Percentiles rank a stretch among this genome's conserved stretches.
Evolutionary conservation across 2,797 vertebrate species (phyloP).

Genomic region (Enteromius afrohamiltoni): DNA sequence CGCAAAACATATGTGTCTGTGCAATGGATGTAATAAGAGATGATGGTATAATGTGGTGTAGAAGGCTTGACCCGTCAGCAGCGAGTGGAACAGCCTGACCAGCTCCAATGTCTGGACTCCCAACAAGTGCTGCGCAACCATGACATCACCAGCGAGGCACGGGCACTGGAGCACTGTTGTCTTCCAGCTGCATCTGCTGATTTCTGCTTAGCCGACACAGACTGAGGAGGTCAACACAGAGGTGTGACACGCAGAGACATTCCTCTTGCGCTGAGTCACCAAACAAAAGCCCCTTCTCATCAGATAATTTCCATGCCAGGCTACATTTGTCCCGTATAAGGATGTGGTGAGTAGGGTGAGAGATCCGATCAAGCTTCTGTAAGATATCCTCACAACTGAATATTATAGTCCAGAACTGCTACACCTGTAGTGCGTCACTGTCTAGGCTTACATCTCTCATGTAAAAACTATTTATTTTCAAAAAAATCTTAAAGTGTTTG

Average conservation of each 20-base stretch:
- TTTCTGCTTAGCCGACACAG: slow-evolving; percentile 27
- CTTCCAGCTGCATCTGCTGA: slow-evolving; percentile 10
- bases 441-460: neutral
- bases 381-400: neutral
- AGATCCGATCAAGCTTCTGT: neutral
- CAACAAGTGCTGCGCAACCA: slow-evolving; percentile 11
- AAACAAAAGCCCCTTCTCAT: slow-evolving; percentile 68
- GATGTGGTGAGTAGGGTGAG: slow-evolving; percentile 54
- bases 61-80: neutral
- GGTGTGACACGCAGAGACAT: slow-evolving; percentile 65
- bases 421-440: neutral
- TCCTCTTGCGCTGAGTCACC: slow-evolving; percentile 66
- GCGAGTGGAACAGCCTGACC: slow-evolving; percentile 10
- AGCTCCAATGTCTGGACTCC: neutral
- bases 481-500: neutral
- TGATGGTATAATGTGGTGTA: neutral
- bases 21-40: neutral
- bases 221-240: slow-evolving; percentile 39
- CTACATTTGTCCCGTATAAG: slow-evolving; percentile 72
- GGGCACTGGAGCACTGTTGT: slow-evolving; percentile 10
- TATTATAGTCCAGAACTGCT: neutral
- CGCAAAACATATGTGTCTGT: neutral
- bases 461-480: neutral
- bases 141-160: slow-evolving; percentile 1
- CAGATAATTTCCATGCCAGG: slow-evolving; percentile 67